phyloP scores from a whole-genome alignment of 2,113 vertebrate genomes.

The Brachypodius melanocephalos region DNA sequence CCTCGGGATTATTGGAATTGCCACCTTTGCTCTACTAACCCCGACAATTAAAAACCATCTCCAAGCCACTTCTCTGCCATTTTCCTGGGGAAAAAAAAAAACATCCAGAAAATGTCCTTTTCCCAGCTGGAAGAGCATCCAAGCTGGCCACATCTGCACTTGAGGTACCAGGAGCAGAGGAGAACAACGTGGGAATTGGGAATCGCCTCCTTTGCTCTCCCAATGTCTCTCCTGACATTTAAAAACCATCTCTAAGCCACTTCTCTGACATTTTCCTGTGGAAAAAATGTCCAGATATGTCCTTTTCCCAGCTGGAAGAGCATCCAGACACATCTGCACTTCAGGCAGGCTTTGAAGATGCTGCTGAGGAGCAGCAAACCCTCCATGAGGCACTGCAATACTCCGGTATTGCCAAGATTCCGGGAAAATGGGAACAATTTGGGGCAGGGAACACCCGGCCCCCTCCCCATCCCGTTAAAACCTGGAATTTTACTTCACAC shows the following conservation, averaged over 20 bases:
- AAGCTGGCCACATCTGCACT: neutral
- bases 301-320: neutral
- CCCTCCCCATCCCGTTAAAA: neutral
- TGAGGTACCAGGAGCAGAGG: neutral
- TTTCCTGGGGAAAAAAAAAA: neutral
- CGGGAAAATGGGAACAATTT: accelerated
- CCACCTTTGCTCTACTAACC: neutral
- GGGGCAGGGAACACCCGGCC: neutral
- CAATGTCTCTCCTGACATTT: neutral
- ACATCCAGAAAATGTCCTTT: neutral
- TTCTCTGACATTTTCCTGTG: neutral
- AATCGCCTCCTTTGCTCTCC: neutral
- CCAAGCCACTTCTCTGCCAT: neutral
- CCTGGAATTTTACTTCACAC: neutral
- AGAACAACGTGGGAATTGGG: neutral
- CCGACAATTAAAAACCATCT: neutral
- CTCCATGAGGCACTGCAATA: neutral
- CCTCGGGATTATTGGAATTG: neutral
- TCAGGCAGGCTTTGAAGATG: neutral
- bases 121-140: neutral
- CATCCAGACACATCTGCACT: neutral
- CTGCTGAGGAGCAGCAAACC: neutral
- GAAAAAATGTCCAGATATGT: neutral
- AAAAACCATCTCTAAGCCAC: neutral
- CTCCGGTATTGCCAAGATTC: too few species aligned